phyloP scores from a whole-genome alignment of 1,140 invertebrate species.

The Venustaconcha ellipsiformis region DNA sequence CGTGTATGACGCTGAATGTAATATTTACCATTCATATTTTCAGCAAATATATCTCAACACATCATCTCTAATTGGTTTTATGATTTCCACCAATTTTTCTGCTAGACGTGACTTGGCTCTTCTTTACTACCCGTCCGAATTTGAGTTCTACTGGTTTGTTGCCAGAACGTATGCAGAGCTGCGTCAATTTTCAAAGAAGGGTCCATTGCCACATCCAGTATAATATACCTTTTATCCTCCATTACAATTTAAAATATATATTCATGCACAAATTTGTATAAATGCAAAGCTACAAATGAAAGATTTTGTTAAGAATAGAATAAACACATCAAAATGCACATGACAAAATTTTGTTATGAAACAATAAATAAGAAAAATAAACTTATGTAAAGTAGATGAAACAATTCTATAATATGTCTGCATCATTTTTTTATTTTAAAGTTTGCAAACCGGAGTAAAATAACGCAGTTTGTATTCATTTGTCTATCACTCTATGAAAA shows the following conservation, averaged over 20 bases:
- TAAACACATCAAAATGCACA: no score
- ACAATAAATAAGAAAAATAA: no score
- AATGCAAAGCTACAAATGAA: background rate
- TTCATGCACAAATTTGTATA: background rate
- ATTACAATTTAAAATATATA: background rate
- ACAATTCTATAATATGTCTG: no score
- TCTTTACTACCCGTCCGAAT: slow-evolving; percentile 61
- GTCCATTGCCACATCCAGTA: slow-evolving; percentile 40
- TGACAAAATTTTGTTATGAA: no score
- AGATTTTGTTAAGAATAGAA: background rate
- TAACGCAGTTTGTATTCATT: no score
- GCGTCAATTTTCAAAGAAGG: slow-evolving; percentile 19
- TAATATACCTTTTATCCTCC: background rate
- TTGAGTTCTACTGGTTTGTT: slow-evolving; percentile 65
- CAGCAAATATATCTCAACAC: slow-evolving; percentile 62
- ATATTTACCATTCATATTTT: slow-evolving; percentile 12
- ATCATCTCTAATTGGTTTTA: slow-evolving; percentile 50
- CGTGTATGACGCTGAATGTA: background rate
- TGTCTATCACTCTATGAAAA: no score
- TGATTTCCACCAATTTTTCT: slow-evolving; percentile 51
- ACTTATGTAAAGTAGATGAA: no score
- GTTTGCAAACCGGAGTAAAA: no score
- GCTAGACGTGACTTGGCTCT: slow-evolving; percentile 56
- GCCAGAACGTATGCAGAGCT: slow-evolving; percentile 50
- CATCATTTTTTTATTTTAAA: no score